Evolutionary conservation across 2,888 invertebrate species (phyloP).

Genomic region (Hesperia comma): DNA sequence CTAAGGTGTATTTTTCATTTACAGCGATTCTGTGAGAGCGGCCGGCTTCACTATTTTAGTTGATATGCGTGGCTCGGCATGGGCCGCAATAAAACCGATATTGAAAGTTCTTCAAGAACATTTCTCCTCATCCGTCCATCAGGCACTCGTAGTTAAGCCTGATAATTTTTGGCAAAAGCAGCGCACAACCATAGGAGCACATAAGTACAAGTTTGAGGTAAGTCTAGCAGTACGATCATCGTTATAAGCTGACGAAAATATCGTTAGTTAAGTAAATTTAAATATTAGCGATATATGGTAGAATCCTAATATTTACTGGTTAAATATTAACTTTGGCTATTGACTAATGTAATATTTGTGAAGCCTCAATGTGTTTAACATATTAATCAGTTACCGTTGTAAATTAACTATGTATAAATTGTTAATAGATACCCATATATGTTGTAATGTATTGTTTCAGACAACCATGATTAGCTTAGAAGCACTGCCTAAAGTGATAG

Average conservation of each 20-base stretch:
- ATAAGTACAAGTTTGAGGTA: constrained; percentile 99
- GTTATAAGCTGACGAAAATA: neutral
- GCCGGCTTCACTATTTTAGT: constrained; percentile 97
- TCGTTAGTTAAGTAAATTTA: neutral
- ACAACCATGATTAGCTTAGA: constrained; percentile 98
- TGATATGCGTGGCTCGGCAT: constrained; percentile 98
- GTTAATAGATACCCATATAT: constrained; percentile 13
- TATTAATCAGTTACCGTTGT: constrained; percentile 3
- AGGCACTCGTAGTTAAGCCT: constrained; percentile 98
- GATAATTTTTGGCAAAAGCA: constrained; percentile 99
- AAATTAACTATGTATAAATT: neutral
- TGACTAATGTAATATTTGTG: constrained; percentile 18
- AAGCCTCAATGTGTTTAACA: constrained; percentile 21
- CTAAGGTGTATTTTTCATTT: constrained; percentile 57
- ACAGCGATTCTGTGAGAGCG: constrained; percentile 92
- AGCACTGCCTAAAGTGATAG: constrained; percentile 95
- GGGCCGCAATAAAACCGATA: constrained; percentile 98
- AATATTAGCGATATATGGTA: neutral
- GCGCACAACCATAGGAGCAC: constrained; percentile 97
- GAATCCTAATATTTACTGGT: neutral
- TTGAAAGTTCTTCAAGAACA: constrained; percentile 98
- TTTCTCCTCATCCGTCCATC: constrained; percentile 96
- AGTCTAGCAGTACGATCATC: constrained; percentile 18
- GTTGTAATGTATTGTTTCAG: constrained; percentile 78
- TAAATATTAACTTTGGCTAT: constrained; percentile 19